Percentiles rank a stretch among this genome's conserved stretches.
Evolutionary conservation across 2,113 vertebrate genomes (phyloP).

Genomic region (Eidolon helvum): DNA sequence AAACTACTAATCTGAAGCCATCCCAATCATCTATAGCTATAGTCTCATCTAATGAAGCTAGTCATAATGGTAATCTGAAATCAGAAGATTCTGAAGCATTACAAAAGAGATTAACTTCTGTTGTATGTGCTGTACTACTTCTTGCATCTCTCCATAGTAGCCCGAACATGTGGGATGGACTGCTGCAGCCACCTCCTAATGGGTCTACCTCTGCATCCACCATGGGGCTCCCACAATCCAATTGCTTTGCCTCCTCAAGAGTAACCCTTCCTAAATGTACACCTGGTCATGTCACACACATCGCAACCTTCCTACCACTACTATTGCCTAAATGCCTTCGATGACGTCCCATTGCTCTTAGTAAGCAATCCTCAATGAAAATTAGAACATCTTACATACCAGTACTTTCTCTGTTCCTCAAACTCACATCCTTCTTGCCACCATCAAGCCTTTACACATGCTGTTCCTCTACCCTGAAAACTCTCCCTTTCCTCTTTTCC

Average conservation of each 20-base stretch:
- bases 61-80: not conserved
- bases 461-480: not conserved
- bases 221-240: not conserved
- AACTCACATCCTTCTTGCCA: not conserved
- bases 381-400: not conserved
- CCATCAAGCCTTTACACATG: not conserved
- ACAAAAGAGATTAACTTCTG: not conserved
- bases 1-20: not conserved
- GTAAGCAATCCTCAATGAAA: not conserved
- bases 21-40: not conserved
- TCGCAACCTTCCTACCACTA: not conserved
- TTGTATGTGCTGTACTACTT: rapidly evolving
- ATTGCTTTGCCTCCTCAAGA: not conserved
- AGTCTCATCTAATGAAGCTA: not conserved
- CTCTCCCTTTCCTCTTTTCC: not conserved
- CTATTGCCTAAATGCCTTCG: not conserved
- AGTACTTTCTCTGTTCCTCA: not conserved
- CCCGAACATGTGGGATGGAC: not conserved
- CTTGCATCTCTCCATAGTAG: too few relatives aligned
- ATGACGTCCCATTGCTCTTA: not conserved
- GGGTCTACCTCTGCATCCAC: not conserved
- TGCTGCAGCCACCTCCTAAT: not conserved
- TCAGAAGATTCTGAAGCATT: not conserved
- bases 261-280: not conserved
- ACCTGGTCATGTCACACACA: not conserved